Evolutionary conservation across 2,113 vertebrate genomes (phyloP), one percentile per base, ranked within the genome.

Genomic region (Piaya cayana): DNA sequence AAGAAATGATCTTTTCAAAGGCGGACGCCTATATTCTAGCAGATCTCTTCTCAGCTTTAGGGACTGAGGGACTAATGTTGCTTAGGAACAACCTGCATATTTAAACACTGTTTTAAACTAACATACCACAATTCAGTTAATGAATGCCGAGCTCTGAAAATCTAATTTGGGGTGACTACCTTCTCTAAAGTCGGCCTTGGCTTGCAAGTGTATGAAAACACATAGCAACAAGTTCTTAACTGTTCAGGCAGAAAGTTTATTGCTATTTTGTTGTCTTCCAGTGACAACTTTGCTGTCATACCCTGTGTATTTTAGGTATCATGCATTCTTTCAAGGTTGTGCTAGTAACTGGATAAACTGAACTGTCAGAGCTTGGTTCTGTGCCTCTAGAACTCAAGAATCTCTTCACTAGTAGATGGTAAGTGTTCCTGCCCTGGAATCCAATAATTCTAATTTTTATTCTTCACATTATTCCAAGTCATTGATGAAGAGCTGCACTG

Each of bases 11-110:
- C 36, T 4, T 23, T 97, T 96, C 81, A 82, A 88, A 93, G 55
- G 32, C 39, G 59, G 84, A 84, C 2, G 0, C 30, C 84, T 69
- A 36, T n/a, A 69, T 85, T 82, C 68, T 62, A 52, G 92, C 76
- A 90, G 83, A 79, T 82, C 83, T 90, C 68, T 60, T 62, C 91
- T 92, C 86, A 90, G 91, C 95, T 94, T 90, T 79, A 72, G 88
- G 80, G 91, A 88, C 88, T 90, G 32, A 83, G 92, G 83, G 92
- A 92, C 69, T 80, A 37, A 88, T 78, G 88, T 96, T 95, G 93
- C 96, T 95, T 95, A 93, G 96, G 92, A 95, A 93, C 92, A 97
- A 88, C 86, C 88, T 95, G 71, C 90, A 96, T 95, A 79, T 93
- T 97, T 93, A 96, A 92, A 82, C 53, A 88, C 60, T 76, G 22